phyloP scores from a whole-genome alignment of 64 coral and sea anemone species.

The Pachyseris speciosa region DNA sequence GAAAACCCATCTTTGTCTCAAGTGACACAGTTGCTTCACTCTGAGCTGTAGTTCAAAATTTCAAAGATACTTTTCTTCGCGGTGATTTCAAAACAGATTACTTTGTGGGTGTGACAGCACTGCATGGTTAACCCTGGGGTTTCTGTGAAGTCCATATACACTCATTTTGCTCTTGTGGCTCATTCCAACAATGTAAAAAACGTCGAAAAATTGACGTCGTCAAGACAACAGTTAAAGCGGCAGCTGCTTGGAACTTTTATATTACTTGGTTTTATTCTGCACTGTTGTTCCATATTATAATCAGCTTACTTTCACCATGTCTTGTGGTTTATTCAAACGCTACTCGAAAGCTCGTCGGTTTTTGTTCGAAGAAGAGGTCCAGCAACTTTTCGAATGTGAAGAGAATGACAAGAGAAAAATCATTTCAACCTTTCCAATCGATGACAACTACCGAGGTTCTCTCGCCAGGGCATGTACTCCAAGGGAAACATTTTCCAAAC shows the following conservation, averaged over 20 bases:
- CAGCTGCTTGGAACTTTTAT: conserved; percentile 31
- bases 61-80: background rate
- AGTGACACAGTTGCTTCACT: background rate
- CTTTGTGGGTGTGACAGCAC: background rate
- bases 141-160: too few species aligned
- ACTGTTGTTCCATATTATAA: conserved; percentile 24
- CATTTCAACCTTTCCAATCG: conserved; percentile 67
- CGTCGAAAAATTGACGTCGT: conserved; percentile 28
- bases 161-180: too few species aligned
- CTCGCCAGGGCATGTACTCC: conserved; percentile 42
- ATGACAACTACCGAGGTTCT: conserved; percentile 58
- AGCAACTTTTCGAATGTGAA: conserved; percentile 59
- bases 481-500: conserved; percentile 51
- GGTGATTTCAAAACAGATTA: background rate
- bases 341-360: conserved; percentile 68
- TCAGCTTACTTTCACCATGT: conserved; percentile 22
- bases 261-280: background rate
- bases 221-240: conserved; percentile 12
- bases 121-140: background rate
- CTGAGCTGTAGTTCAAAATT: background rate
- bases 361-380: conserved; percentile 82
- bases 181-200: background rate
- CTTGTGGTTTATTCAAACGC: conserved; percentile 23
- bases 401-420: conserved; percentile 60
- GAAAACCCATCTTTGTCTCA: background rate